Evolutionary conservation across 1,140 invertebrate species (phyloP).

Genomic region (Hyphantria cunea): DNA sequence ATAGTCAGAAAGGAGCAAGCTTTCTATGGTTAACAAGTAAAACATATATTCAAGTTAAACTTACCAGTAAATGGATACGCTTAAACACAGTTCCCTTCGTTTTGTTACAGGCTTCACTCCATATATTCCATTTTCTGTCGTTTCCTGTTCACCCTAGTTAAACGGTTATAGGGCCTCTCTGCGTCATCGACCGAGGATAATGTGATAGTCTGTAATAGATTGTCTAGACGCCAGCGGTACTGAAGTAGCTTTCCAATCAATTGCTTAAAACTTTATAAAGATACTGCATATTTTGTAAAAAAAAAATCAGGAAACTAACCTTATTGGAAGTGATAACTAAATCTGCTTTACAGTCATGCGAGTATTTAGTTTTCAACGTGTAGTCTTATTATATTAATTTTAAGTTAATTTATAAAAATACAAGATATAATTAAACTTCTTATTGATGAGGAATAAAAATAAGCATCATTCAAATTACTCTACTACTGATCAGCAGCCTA

Average conservation of each 20-base stretch:
- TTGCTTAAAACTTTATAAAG: not conserved
- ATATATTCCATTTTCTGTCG: conserved; percentile 5
- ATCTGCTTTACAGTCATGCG: too few species aligned
- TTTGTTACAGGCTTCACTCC: not conserved
- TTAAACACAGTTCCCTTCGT: not conserved
- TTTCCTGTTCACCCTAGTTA: conserved; percentile 2
- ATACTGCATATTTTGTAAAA: not conserved
- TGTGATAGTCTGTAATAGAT: conserved; percentile 1
- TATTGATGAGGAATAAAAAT: too few species aligned
- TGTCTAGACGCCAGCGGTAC: not conserved
- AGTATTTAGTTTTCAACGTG: too few species aligned
- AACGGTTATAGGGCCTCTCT: conserved; percentile 1
- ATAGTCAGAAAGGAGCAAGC: too few species aligned
- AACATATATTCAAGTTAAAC: not conserved
- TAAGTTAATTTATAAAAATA: too few species aligned
- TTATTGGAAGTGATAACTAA: too few species aligned
- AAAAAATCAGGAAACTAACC: too few species aligned
- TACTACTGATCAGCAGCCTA: too few species aligned
- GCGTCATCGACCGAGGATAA: not conserved
- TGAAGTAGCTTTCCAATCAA: not conserved
- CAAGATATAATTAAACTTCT: too few species aligned
- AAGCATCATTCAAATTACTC: too few species aligned
- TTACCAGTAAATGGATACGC: not conserved
- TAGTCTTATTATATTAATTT: too few species aligned
- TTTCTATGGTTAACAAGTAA: too few species aligned